Evolutionary conservation across 2,888 invertebrate genomes (phyloP), one percentile per base, ranked within the genome.

Genomic region (Tetranychus truncatus): DNA sequence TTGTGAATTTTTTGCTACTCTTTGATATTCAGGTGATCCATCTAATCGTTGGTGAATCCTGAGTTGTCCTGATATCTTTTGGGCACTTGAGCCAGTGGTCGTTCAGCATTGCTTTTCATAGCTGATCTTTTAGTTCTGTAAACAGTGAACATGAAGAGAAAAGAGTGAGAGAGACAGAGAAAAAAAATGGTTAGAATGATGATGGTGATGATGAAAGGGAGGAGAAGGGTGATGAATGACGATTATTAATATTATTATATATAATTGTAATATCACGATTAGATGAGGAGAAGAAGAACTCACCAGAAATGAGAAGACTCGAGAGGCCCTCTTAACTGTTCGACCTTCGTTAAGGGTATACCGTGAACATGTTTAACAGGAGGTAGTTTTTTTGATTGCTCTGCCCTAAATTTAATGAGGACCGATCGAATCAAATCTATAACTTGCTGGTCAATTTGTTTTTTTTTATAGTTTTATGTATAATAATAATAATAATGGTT

Each of bases 271-370:
- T 5, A 34, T 34, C 34, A 34, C 55, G 15, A 55, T 55, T 15
- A 55, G 15, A 55, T 55, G 11, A 15, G 55, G 15, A 55, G 11
- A 55, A 55, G 11, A 55, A 55, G 11, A 55, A 55, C 55, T 55
- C 55, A 55, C 55, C 55, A 55, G 55, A 55, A 55, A 55, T 55
- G 55, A 55, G 55, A 55, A 55, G 55, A 55, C 55, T 55, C 55
- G 55, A 55, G 55, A 55, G 55, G 55, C 15, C 55, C 55, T 55
- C 55, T 55, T 55, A 55, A 55, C 55, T 55, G 55, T 55, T 55
- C 55, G 55, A 55, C 55, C 55, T 55, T 55, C 55, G 55, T 55
- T 55, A 55, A 55, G 55, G 55, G 55, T 15, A 55, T 55, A 55
- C 55, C 55, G 55, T 55, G 55, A 15, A 55, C 6, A 55, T 55